Base-by-base conservation (phyloP, 2,888 invertebrate genomes). In the Mechanitis mazaeus region DNA sequence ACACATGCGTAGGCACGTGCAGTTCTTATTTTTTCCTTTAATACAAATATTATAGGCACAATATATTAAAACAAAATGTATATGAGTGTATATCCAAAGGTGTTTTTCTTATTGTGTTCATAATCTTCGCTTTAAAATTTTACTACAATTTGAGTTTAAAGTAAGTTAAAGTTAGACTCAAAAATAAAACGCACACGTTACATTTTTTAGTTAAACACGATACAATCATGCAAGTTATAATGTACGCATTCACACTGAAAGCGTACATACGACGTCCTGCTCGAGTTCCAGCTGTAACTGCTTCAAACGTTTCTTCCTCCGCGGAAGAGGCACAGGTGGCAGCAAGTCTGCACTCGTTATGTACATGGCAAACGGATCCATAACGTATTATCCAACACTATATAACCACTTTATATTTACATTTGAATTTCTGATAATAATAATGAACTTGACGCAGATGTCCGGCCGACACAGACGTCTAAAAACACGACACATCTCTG, bases 301-400 rank as follows among this genome's bases (percentile, higher is more conserved):
- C 70, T 89, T 90, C 75, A 88, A 70, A 6, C 87, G 81, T 65
- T 90, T 90, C 80, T 90, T 90, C 73, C 85, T 81, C 11, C 90
- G 80, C 38, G 90, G 89, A 46, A 89, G 79, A 55, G 88, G 79
- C 56, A 86, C 74, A 45, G 89, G 89, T 58, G 90, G 89, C 60
- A 87, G 79, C 65, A 89, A 68, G 64, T 89, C 89, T 47, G 83
- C 78, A 65, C 81, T 82, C 60, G 83, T 84, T 70, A 89, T 89
- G 65, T 90, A 90, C 87, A 89, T 80, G 67, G 85, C 79, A 72
- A 87, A 89, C 69, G 85, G 87, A 79, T 90, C 88, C 87, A 87
- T 83, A 64, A 73, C 66, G 69, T 58, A 64, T 64, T 59, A 54
- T 42, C 61, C 64, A 68, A 64, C 66, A 64, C 67, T 67, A 68